These are phyloP conservation scores for Keiferia lycopersicella DNA, from an alignment of 2,888 invertebrate species.

Conservation along the genomic window DNA sequence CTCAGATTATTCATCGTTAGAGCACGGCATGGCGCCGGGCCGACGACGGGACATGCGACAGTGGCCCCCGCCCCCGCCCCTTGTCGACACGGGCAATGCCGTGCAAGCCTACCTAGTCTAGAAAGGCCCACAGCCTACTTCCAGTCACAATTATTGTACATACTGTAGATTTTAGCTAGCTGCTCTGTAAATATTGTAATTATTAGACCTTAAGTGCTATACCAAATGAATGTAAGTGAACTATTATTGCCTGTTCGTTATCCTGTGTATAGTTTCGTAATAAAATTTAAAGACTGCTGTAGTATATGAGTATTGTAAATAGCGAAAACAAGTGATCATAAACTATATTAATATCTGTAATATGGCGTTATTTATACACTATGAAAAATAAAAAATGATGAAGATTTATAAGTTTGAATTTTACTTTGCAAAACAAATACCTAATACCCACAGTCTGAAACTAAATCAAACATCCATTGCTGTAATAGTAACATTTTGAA, in stretches of 20 bases:
- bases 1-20: conserved; percentile 92
- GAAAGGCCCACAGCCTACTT: conserved; percentile 63
- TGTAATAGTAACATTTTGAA: too few relatives aligned
- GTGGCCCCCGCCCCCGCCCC: conserved; percentile 74
- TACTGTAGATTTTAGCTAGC: conserved; percentile 64
- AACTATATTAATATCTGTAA: conserved; percentile 78
- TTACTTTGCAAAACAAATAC: conserved; percentile 51
- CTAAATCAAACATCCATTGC: background rate
- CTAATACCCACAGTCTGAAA: background rate
- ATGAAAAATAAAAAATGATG: conserved; percentile 72
- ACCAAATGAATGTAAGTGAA: conserved; percentile 79
- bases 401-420: conserved; percentile 68
- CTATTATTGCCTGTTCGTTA: conserved; percentile 79
- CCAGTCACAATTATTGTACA: conserved; percentile 72
- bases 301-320: conserved; percentile 80
- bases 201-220: conserved; percentile 75
- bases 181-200: conserved; percentile 77
- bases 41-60: conserved; percentile 70
- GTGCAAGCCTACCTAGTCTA: conserved; percentile 88
- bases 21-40: conserved; percentile 84
- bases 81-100: conserved; percentile 73
- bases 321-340: conserved; percentile 78
- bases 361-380: conserved; percentile 79
- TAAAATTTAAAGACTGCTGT: conserved; percentile 83
- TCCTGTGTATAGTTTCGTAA: conserved; percentile 77